phyloP scores from a whole-genome alignment of 2,888 invertebrate species.

The Acrobeloides nanus region DNA sequence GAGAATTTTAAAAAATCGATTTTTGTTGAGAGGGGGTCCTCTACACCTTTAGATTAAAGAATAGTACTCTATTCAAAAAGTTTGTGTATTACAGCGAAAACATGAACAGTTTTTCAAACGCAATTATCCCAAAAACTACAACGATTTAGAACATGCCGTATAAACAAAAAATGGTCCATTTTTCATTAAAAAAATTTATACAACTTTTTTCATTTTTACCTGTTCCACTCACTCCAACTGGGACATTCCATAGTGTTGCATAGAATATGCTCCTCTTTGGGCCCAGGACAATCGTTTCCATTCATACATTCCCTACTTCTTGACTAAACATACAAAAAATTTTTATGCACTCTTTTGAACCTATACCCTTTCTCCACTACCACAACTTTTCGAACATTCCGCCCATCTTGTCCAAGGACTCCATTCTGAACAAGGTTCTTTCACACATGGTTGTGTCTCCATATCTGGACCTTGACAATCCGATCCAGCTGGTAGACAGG shows the following conservation, averaged over 20 bases:
- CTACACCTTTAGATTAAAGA: no score
- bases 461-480: slow-evolving; percentile 10
- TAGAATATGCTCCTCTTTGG: slow-evolving; percentile 21
- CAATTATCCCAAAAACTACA: no score
- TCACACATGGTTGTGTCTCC: slow-evolving; percentile 17
- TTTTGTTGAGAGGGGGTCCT: no score
- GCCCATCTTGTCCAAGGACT: slow-evolving; percentile 18
- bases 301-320: slow-evolving; percentile 19
- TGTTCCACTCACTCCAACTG: slow-evolving; percentile 22
- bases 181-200: no score
- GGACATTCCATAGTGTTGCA: slow-evolving; percentile 28
- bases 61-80: no score
- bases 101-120: no score
- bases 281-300: slow-evolving; percentile 23
- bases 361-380: slow-evolving; percentile 22
- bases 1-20: no score
- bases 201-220: no score
- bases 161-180: no score
- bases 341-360: neutral
- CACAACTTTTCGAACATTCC: slow-evolving; percentile 23
- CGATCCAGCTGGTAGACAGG: slow-evolving; percentile 17
- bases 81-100: no score
- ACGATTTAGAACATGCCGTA: no score
- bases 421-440: slow-evolving; percentile 9
- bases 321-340: slow-evolving; percentile 13